phyloP scores from a whole-genome alignment of 2,797 vertebrate species.

The Tokudaia muenninki region DNA sequence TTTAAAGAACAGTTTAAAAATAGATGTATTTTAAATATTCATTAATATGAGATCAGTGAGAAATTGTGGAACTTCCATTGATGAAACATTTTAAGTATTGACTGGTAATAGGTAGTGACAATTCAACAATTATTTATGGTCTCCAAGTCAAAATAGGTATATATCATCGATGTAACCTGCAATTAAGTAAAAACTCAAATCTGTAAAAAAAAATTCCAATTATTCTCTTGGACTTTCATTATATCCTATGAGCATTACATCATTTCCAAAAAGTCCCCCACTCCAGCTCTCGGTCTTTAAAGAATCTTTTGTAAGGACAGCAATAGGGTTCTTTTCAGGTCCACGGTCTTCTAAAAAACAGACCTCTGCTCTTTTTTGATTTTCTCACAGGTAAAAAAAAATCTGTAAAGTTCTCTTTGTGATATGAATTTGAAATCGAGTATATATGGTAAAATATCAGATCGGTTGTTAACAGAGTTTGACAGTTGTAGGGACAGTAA shows the following conservation, averaged over 20 bases:
- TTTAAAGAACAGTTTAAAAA: constrained; percentile 46
- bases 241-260: constrained; percentile 9
- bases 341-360: not conserved
- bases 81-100: constrained; percentile 34
- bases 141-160: not conserved
- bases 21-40: not conserved
- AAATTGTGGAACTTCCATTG: not conserved
- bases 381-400: not conserved
- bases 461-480: not conserved
- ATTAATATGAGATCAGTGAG: constrained; percentile 25
- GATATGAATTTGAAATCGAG: constrained; percentile 4
- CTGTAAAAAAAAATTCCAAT: not conserved
- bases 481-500: not conserved
- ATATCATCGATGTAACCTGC: not conserved
- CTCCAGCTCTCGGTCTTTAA: not conserved
- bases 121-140: constrained; percentile 1
- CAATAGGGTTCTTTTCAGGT: not conserved
- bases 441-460: not conserved
- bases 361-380: not conserved
- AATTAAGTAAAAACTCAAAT: not conserved
- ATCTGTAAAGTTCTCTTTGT: not conserved
- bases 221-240: constrained; percentile 38
- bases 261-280: not conserved
- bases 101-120: constrained; percentile 12
- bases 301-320: not conserved